These are phyloP conservation scores for Drosophila pseudotalamancana DNA, from an alignment of 2,888 invertebrate species.

Conservation along the genomic window DNA sequence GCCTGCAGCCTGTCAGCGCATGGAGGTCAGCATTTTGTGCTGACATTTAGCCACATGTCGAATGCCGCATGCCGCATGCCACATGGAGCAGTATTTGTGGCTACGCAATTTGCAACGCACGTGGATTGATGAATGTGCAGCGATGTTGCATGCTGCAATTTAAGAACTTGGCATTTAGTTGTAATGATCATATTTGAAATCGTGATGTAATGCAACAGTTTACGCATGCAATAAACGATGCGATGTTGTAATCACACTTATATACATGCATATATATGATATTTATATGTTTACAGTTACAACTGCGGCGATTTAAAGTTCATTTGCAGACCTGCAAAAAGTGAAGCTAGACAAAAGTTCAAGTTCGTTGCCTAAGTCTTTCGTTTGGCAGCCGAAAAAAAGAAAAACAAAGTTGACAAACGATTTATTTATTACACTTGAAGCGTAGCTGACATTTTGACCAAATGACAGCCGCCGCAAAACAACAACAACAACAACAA, in stretches of 20 bases:
- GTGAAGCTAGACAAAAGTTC: slow-evolving; percentile 55
- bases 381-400: slow-evolving; percentile 27
- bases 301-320: slow-evolving; percentile 27
- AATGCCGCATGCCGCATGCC: slow-evolving; percentile 14
- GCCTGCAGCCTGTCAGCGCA: slow-evolving; percentile 49
- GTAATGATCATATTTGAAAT: slow-evolving; percentile 67
- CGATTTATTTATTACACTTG: slow-evolving; percentile 62
- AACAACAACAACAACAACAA: slow-evolving; percentile 27
- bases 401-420: slow-evolving; percentile 53
- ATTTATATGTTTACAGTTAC: not conserved
- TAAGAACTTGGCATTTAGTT: slow-evolving; percentile 69
- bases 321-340: slow-evolving; percentile 20
- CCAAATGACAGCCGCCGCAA: slow-evolving; percentile 51
- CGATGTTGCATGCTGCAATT: slow-evolving; percentile 37
- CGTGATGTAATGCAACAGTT: slow-evolving; percentile 58
- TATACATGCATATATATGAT: not conserved
- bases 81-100: slow-evolving; percentile 21
- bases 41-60: slow-evolving; percentile 59
- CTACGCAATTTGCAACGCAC: slow-evolving; percentile 74
- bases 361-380: slow-evolving; percentile 68
- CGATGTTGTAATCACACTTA: slow-evolving; percentile 13
- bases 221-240: slow-evolving; percentile 52
- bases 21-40: slow-evolving; percentile 68
- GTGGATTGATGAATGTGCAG: slow-evolving; percentile 64
- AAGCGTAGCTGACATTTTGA: slow-evolving; percentile 67